Evolutionary conservation across 2,113 vertebrate genomes (phyloP), one percentile per base, ranked within the genome.

Genomic region (Gadus macrocephalus): DNA sequence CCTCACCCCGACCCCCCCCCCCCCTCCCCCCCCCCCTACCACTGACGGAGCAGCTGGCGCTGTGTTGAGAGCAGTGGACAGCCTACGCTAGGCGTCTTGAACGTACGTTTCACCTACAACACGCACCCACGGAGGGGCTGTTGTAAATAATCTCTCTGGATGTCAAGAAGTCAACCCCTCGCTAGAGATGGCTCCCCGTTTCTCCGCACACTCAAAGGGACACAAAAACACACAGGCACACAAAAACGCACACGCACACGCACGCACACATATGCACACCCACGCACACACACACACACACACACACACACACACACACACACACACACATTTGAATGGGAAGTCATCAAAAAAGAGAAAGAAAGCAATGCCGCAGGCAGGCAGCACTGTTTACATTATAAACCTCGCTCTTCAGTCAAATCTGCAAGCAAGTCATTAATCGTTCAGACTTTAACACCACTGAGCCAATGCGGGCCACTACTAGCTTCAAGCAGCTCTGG

Each of bases 1-100:
- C 3, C 38, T 42, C 38, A 49, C 38, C 5, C 75, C 64, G 68
- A 67, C 72, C 58, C 20, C 75, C 20, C 20, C 20, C 20, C 20
- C 20, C 77, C 20, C 20, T 1, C 77, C 81, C 84, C 78, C 84
- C 86, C 81, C 72, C 78, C 58, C 68, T 73, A 72, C 69, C 77
- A 68, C 74, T 65, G 62, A 53, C 74, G 71, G 61, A 2, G n/a
- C 81, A 76, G 70, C 85, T 78, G 80, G 70, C 68, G 70, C 70
- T 70, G 58, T 22, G 5, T 78, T 86, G 62, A 83, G 15, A 64
- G 73, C 78, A 66, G 77, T 75, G 74, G 4, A 60, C 49, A 75
- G 53, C 61, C 63, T 61, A 60, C 62, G 77, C 70, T 79, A 74
- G 77, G 71, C 72, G 31, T 35, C 31, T 35, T 35, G 31, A 35